These are phyloP conservation scores for Lemur catta DNA, from an alignment of 2,797 vertebrate genomes.

Conservation along the genomic window DNA sequence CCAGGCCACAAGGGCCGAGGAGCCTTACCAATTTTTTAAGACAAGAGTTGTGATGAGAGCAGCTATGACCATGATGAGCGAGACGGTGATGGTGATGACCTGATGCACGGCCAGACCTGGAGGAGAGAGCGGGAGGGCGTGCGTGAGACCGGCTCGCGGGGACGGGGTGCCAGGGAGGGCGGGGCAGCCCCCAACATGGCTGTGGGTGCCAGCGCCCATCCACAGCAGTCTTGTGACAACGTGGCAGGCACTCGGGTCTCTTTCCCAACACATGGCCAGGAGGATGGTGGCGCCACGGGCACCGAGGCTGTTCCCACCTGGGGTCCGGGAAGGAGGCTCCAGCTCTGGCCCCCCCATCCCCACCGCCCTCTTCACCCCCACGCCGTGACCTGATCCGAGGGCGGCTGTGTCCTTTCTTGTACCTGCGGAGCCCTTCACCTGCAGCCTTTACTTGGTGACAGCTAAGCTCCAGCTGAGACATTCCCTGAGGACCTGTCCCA, in stretches of 20 bases:
- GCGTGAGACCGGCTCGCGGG: fast-evolving
- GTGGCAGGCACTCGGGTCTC: neutral
- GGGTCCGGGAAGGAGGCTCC: neutral
- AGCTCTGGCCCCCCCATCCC: neutral
- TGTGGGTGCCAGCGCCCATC: fast-evolving
- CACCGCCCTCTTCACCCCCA: fast-evolving
- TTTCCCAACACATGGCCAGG: neutral
- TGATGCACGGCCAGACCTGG: constrained; percentile 99
- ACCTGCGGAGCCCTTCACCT: neutral
- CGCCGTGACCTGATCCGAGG: fast-evolving
- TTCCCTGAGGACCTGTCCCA: neutral
- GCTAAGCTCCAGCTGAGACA: neutral
- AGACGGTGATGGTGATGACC: constrained; percentile 99
- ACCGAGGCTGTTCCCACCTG: fast-evolving
- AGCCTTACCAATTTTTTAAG: constrained; percentile 99
- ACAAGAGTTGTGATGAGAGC: constrained; percentile 99
- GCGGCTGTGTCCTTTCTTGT: neutral
- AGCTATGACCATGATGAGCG: constrained; percentile 99
- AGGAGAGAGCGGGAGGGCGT: constrained; percentile 42
- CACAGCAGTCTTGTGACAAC: fast-evolving
- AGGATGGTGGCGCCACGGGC: neutral
- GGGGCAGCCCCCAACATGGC: neutral
- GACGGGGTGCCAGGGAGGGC: neutral
- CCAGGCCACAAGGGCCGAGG: neutral
- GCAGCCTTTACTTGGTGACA: neutral